Conservation (phyloP, 2,888 invertebrate species). For the Acleris literana region DNA sequence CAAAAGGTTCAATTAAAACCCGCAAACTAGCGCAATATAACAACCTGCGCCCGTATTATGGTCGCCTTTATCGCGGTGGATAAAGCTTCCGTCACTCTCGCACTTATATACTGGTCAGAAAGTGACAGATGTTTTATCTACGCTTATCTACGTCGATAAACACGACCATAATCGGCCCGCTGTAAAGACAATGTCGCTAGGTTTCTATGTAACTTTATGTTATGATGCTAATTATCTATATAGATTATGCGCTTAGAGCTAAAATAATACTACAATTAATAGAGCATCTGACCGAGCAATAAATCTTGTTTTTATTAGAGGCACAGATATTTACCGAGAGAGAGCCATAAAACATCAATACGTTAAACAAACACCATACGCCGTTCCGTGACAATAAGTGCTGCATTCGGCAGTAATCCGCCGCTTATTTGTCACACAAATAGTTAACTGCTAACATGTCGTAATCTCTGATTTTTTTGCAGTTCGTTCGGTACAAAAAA, state of each 20-base stretch:
- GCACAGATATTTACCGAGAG: slow-evolving; percentile 23
- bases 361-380: slow-evolving; percentile 39
- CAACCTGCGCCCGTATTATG: no score
- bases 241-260: no score
- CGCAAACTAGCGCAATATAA: no score
- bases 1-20: not conserved
- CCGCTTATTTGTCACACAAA: slow-evolving; percentile 66
- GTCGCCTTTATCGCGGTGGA: no score
- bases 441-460: slow-evolving; percentile 53
- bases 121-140: no score
- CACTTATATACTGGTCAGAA: no score
- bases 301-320: slow-evolving; percentile 27
- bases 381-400: slow-evolving; percentile 49
- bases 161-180: no score
- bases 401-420: slow-evolving; percentile 60
- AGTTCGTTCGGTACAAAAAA: slow-evolving; percentile 58
- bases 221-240: no score
- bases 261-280: not conserved
- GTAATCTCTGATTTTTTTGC: slow-evolving; percentile 62
- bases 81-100: no score
- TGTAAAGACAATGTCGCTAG: no score
- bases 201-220: no score
- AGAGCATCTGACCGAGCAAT: slow-evolving; percentile 24
- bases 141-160: no score
- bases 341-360: slow-evolving; percentile 34